Conservation (phyloP, 2,113 vertebrate genomes). For the Pungitius pungitius region DNA sequence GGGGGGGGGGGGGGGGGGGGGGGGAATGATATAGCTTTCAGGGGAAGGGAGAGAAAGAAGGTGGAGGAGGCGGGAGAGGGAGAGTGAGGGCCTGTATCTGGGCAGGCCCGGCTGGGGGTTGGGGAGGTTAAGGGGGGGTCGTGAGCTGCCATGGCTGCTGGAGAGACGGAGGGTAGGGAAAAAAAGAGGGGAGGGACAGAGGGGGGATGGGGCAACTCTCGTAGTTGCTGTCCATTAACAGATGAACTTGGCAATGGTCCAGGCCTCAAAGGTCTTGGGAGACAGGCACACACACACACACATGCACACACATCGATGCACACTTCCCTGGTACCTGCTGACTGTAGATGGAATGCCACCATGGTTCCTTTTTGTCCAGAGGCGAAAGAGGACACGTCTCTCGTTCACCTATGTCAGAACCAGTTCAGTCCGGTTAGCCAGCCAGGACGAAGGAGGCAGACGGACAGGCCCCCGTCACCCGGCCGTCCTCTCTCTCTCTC, state of each 20-base stretch:
- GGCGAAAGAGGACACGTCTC: conserved; percentile 83
- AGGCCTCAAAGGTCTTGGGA: conserved; percentile 91
- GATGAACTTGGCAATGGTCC: conserved; percentile 97
- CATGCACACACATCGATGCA: conserved; percentile 52
- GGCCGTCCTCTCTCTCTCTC: conserved; percentile 54
- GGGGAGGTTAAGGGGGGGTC: conserved; percentile 76
- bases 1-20: conserved; percentile 51
- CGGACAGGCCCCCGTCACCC: conserved; percentile 51
- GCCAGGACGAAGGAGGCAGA: conserved; percentile 70
- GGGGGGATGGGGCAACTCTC: conserved; percentile 74
- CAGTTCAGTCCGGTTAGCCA: conserved; percentile 92
- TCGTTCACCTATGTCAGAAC: conserved; percentile 83
- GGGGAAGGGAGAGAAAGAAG: conserved; percentile 70
- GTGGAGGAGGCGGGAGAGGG: conserved; percentile 46
- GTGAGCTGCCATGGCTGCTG: conserved; percentile 68
- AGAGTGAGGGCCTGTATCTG: conserved; percentile 69
- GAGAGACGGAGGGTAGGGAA: conserved; percentile 53
- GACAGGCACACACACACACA: conserved; percentile 64
- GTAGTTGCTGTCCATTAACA: conserved; percentile 95
- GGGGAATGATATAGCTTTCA: conserved; percentile 85
- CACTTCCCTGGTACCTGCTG: conserved; percentile 83
- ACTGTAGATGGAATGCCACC: conserved; percentile 88
- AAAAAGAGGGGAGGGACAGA: conserved; percentile 65
- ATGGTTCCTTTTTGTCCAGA: conserved; percentile 84
- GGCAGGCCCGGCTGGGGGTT: conserved; percentile 72